phyloP scores from a whole-genome alignment of 2,888 invertebrate genomes.

The Apomyelois bistriatella region DNA sequence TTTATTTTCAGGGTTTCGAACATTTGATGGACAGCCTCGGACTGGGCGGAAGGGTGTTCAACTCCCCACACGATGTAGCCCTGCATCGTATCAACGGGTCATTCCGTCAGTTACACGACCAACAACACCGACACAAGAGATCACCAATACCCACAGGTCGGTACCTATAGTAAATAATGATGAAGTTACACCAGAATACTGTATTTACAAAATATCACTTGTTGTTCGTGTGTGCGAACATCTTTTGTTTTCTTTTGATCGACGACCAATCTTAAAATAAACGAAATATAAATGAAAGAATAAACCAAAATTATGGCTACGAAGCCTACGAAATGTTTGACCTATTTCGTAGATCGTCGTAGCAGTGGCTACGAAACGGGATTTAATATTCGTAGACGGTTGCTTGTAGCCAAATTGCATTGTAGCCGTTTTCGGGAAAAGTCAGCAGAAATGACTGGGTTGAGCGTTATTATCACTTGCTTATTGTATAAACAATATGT shows the following conservation, averaged over 20 bases:
- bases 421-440: background rate
- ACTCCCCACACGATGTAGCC: conserved; percentile 72
- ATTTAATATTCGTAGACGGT: background rate
- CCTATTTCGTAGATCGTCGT: background rate
- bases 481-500: too few relatives aligned
- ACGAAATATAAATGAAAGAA: too few relatives aligned
- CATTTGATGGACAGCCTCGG: conserved; percentile 83
- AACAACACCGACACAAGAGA: conserved; percentile 67
- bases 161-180: background rate
- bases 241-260: too few relatives aligned
- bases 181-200: too few relatives aligned
- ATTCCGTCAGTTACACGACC: conserved; percentile 74
- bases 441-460: too few relatives aligned
- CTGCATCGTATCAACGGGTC: conserved; percentile 75
- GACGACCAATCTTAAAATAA: too few relatives aligned
- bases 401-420: background rate
- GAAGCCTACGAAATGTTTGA: background rate
- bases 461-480: too few relatives aligned
- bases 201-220: too few relatives aligned
- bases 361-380: background rate
- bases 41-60: conserved; percentile 82
- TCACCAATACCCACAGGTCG: conserved; percentile 40
- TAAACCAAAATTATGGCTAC: background rate
- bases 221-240: too few relatives aligned
- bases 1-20: conserved; percentile 81